Percentiles rank a stretch among this genome's conserved stretches.
Conservation (phyloP, 35 echinoderm and acorn worm genomes). For the Holothuria glaberrima region DNA sequence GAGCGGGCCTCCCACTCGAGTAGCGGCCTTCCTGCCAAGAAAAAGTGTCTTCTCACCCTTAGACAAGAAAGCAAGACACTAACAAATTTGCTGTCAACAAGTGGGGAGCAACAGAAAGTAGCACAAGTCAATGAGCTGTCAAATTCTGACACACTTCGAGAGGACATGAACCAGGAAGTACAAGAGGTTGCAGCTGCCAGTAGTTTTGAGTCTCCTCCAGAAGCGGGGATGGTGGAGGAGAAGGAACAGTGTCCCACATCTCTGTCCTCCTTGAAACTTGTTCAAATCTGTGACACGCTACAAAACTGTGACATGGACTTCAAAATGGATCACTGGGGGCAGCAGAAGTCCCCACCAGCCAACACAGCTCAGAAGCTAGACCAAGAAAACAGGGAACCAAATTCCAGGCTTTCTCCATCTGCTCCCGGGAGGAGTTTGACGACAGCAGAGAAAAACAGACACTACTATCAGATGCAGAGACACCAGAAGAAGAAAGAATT, state of each 20-base stretch:
- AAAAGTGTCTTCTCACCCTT: conserved; percentile 57
- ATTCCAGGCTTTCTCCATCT: conserved; percentile 36
- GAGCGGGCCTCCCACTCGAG: conserved; percentile 55
- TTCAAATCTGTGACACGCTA: conserved; percentile 56
- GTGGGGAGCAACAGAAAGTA: conserved; percentile 28
- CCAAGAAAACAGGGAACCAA: conserved; percentile 59
- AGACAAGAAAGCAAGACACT: conserved; percentile 49
- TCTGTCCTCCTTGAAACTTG: conserved; percentile 51
- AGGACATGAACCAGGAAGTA: conserved; percentile 3
- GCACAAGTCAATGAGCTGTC: conserved; percentile 48
- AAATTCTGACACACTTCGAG: conserved; percentile 45
- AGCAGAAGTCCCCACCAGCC: conserved; percentile 42
- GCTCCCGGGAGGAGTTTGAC: conserved; percentile 1
- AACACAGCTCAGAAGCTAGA: conserved; percentile 24
- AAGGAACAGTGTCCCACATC: conserved; percentile 46
- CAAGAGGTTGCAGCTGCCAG: conserved; percentile 24
- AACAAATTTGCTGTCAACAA: conserved; percentile 60
- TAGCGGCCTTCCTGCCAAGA: conserved; percentile 52
- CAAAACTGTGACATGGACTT: conserved; percentile 59
- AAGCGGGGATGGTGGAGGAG: conserved; percentile 19
- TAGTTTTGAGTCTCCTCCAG: background rate
- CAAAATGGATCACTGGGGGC: conserved; percentile 61
- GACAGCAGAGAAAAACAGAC: conserved; percentile 34
- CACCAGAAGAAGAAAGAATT: conserved; percentile 53
- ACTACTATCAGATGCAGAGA: conserved; percentile 54